Base-by-base conservation (phyloP, 2,888 invertebrate genomes). In the Mythimna impura region DNA sequence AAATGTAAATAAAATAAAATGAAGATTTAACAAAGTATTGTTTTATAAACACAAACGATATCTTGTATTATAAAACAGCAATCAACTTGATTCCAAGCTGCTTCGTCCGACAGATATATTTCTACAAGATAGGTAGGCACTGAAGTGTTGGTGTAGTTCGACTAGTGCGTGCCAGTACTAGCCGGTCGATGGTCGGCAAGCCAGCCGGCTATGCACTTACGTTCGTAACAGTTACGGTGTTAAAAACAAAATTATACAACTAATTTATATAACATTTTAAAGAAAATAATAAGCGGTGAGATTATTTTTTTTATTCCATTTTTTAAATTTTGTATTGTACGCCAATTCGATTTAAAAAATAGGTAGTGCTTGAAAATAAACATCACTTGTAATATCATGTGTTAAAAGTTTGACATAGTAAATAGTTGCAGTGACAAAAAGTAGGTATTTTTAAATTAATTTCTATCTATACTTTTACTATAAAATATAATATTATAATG, bases 121-220 rank as follows among this genome's bases (percentile, higher is more conserved):
- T 25, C 3, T 50, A 62, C 2, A 34, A 17, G 34, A 20, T 40
- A 20, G 10, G 50, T 40, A 47, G 10, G 8, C 62, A n/a, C 9
- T 22, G 7, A 3, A 22, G 57, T 47, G 55, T 66, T 62, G 30
- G 66, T 70, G 54, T 34, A 22, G 43, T 7, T 47, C 47, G 17
- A 47, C 47, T 47, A 47, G 50, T 73, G 80, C 73, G 63, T 80
- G 76, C 66, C 17, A n/a, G 10, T 55, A 78, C 68, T 65, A 54
- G 60, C 14, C 73, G 82, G 76, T 82, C 61, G 57, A 71, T 82
- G 69, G 66, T 82, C 80, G 66, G n/a, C 22, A 73, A 64, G 61
- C 22, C 76, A 64, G 61, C 50, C 61, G 47, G 68, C 76, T 40
- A 47, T 68, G 63, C 73, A 64, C 52, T 47, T 58, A 12, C 64